Conservation (phyloP, 2,113 vertebrate genomes). For the Cricetomys ansorgei region DNA sequence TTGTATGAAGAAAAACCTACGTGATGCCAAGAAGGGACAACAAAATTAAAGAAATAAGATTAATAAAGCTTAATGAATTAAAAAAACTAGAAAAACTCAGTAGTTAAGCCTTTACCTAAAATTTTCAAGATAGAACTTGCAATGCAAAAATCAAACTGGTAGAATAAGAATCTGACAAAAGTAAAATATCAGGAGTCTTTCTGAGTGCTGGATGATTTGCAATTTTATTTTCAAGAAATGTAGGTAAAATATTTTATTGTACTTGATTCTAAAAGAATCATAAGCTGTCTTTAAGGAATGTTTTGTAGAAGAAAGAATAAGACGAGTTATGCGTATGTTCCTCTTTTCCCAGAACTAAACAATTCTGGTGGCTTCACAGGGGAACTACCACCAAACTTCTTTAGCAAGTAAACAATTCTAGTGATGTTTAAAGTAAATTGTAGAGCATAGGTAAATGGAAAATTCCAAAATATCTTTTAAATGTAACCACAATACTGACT, state of each 20-base stretch:
- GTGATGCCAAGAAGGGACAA: background rate
- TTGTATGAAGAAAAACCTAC: background rate
- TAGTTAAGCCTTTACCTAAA: background rate
- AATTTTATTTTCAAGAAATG: background rate
- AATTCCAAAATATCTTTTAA: background rate
- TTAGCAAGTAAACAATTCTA: background rate
- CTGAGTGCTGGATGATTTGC: background rate
- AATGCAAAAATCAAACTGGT: background rate
- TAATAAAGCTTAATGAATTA: background rate
- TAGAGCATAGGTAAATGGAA: background rate
- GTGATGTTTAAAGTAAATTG: background rate
- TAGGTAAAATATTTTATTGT: background rate
- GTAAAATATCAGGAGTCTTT: background rate
- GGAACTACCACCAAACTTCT: background rate
- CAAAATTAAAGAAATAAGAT: constrained; percentile 27
- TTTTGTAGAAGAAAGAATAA: background rate
- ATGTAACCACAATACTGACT: background rate
- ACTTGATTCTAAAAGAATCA: background rate
- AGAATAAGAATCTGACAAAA: background rate
- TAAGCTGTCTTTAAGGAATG: background rate
- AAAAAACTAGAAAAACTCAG: constrained; percentile 24
- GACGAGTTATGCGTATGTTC: background rate
- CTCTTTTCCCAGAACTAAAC: background rate
- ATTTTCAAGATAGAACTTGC: background rate
- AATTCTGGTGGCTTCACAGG: background rate